These are phyloP conservation scores for Turritopsis rubra DNA, from an alignment of 30 jellyfish, hydroid and myxozoan species.

Conservation along the genomic window DNA sequence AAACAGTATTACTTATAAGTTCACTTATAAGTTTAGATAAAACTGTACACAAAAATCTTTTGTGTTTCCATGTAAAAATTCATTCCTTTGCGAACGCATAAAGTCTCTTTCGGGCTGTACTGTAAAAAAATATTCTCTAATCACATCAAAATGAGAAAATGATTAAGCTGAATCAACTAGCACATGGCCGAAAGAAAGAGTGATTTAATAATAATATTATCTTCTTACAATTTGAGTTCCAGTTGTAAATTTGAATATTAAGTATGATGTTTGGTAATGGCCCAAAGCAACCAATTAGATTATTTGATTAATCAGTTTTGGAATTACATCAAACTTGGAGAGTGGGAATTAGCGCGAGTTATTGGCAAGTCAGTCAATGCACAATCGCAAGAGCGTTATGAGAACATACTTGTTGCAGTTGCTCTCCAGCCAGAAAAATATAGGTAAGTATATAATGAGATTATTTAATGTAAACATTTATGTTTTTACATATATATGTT, in stretches of 20 bases:
- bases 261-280: conserved; percentile 4
- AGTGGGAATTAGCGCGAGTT: conserved; percentile 72
- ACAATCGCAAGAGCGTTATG: conserved; percentile 5
- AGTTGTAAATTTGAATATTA: neutral
- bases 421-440: conserved; percentile 40
- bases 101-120: too few species aligned
- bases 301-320: conserved; percentile 18
- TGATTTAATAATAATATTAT: too few species aligned
- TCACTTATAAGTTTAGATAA: too few species aligned
- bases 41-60: too few species aligned
- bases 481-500: neutral
- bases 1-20: too few species aligned
- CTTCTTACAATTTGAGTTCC: too few species aligned
- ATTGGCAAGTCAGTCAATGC: conserved; percentile 11
- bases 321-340: conserved; percentile 31
- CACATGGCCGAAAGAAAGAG: too few species aligned
- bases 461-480: neutral
- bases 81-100: too few species aligned
- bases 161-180: too few species aligned
- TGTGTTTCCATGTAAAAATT: too few species aligned
- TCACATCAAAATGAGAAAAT: too few species aligned
- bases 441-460: conserved; percentile 23
- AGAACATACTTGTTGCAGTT: conserved; percentile 18
- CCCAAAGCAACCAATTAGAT: neutral
- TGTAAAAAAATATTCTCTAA: too few species aligned